Evolutionary conservation across 2,888 invertebrate species (phyloP).

Genomic region (Nysson spinosus): DNA sequence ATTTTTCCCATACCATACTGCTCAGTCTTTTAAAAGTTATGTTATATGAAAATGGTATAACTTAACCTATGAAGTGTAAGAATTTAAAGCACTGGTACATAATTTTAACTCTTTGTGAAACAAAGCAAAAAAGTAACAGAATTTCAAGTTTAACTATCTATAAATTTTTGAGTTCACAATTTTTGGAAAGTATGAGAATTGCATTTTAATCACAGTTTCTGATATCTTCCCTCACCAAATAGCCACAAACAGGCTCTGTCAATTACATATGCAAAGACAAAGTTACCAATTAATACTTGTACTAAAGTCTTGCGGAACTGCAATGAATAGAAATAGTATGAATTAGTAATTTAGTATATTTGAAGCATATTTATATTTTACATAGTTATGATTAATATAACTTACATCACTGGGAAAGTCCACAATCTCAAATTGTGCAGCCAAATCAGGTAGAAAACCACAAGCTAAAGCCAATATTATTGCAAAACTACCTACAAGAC

Average conservation of each 20-base stretch:
- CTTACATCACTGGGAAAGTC: conserved; percentile 94
- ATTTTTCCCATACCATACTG: conserved; percentile 1
- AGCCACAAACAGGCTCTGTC: conserved; percentile 92
- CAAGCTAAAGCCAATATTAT: conserved; percentile 91
- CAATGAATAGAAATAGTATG: conserved; percentile 74
- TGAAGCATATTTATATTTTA: too few relatives aligned
- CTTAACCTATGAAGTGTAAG: neutral
- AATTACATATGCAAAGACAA: conserved; percentile 89
- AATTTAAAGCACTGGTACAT: neutral
- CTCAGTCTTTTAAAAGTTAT: conserved; percentile 36
- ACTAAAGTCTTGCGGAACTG: conserved; percentile 95
- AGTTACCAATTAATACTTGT: conserved; percentile 90
- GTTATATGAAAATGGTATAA: conserved; percentile 1
- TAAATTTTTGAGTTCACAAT: conserved; percentile 28
- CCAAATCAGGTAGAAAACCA: conserved; percentile 90
- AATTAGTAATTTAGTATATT: neutral
- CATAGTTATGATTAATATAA: conserved; percentile 53
- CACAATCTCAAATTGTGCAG: conserved; percentile 95
- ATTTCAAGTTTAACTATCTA: conserved; percentile 31
- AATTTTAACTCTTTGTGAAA: conserved; percentile 38
- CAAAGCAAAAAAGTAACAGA: conserved; percentile 33
- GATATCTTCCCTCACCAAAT: conserved; percentile 87
- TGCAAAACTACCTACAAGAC: conserved; percentile 89
- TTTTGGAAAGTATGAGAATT: conserved; percentile 15
- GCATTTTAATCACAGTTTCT: conserved; percentile 70